phyloP scores from a whole-genome alignment of 1,140 invertebrate species.

The Bombus sylvicola region DNA sequence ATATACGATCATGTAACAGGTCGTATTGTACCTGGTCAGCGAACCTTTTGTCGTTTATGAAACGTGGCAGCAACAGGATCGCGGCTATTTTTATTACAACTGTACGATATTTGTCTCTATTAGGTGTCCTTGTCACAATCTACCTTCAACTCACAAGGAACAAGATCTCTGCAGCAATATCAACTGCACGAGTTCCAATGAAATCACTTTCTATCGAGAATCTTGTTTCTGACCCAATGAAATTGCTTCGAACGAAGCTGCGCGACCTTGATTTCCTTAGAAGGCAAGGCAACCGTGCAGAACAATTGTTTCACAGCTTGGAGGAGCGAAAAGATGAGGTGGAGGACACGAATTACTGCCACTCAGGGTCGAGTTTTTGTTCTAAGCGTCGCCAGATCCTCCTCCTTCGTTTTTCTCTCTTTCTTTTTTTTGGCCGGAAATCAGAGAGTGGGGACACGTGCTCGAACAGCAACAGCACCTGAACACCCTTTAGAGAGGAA shows the following conservation, averaged over 20 bases:
- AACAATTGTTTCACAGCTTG: slow-evolving; percentile 31
- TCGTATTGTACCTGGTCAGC: slow-evolving; percentile 59
- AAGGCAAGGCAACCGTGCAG: neutral
- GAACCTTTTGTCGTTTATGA: slow-evolving; percentile 36
- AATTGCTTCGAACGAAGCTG: neutral
- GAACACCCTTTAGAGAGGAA: slow-evolving; percentile 48
- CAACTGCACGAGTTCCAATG: neutral
- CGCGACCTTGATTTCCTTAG: slow-evolving; percentile 22
- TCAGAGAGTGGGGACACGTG: slow-evolving; percentile 65
- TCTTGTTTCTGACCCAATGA: neutral
- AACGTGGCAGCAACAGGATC: slow-evolving; percentile 2
- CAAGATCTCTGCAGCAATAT: neutral
- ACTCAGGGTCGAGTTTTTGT: slow-evolving; percentile 53
- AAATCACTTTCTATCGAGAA: neutral
- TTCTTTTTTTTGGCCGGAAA: slow-evolving; percentile 38
- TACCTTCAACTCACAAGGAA: neutral
- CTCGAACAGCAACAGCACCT: slow-evolving; percentile 63
- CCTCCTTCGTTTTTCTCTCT: neutral
- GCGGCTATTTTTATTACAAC: neutral
- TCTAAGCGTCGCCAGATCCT: slow-evolving; percentile 46
- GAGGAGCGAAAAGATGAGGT: neutral
- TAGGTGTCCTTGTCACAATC: neutral
- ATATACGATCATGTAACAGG: slow-evolving; percentile 19
- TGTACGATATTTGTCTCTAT: neutral
- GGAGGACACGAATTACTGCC: slow-evolving; percentile 17